These are phyloP conservation scores for Andrena dorsata DNA, from an alignment of 2,888 invertebrate species.

Conservation along the genomic window DNA sequence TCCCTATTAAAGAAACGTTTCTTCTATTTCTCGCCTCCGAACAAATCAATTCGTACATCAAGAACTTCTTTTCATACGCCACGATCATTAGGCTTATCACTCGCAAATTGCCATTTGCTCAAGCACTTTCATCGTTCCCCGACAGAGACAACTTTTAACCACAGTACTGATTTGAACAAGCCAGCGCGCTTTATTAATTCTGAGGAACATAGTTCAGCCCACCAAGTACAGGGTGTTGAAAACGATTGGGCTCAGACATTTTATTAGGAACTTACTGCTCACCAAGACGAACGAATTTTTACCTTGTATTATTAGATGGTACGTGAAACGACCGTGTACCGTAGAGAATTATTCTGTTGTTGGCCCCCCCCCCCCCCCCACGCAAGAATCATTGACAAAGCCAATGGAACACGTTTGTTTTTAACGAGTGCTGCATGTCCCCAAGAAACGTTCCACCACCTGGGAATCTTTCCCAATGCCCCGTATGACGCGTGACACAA, in stretches of 20 bases:
- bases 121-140: background rate
- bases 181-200: conserved; percentile 12
- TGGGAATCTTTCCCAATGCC: background rate
- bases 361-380: too few species aligned
- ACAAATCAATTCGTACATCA: background rate
- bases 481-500: background rate
- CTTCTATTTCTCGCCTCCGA: background rate
- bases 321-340: background rate
- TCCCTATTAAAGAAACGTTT: background rate
- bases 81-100: background rate
- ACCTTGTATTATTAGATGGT: too few species aligned
- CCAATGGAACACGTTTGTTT: too few species aligned
- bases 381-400: background rate
- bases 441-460: too few species aligned
- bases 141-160: background rate
- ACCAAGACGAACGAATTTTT: too few species aligned
- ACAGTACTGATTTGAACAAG: background rate
- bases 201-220: background rate
- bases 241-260: background rate
- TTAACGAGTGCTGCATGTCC: too few species aligned
- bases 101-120: background rate
- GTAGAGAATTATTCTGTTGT: background rate
- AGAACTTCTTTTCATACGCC: background rate
- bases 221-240: background rate
- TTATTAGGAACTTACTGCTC: background rate